These are phyloP conservation scores for Caerostris extrusa DNA, from an alignment of 1,140 invertebrate genomes.

Conservation along the genomic window DNA sequence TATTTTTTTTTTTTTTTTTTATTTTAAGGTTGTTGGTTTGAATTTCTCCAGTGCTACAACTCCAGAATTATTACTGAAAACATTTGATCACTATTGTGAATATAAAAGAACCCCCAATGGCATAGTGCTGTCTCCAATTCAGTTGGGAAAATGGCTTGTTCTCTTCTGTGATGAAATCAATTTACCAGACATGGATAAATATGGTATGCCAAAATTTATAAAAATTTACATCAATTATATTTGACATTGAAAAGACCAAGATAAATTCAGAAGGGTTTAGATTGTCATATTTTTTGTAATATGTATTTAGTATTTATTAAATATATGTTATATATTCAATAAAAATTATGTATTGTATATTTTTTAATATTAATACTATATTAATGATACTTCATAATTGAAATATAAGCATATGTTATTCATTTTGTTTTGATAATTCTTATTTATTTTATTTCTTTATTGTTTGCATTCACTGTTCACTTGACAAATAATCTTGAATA, in stretches of 20 bases:
- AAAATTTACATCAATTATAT: neutral
- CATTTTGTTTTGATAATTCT: no score
- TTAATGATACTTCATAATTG: no score
- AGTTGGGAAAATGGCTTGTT: conserved; percentile 99
- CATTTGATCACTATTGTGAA: conserved; percentile 99
- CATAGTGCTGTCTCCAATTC: conserved; percentile 95
- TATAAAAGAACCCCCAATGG: conserved; percentile 98
- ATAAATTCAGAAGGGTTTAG: neutral
- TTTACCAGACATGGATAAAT: conserved; percentile 99
- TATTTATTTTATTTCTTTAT: no score
- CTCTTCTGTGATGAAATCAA: conserved; percentile 99
- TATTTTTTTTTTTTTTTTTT: conserved; percentile 3
- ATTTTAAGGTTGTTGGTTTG: conserved; percentile 90
- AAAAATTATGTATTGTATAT: no score
- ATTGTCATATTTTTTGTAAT: neutral
- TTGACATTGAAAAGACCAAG: neutral
- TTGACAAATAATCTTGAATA: no score
- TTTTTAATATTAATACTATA: no score
- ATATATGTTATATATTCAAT: no score
- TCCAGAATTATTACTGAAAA: conserved; percentile 98
- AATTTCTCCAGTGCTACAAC: conserved; percentile 99
- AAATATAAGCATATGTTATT: no score
- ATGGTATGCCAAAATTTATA: conserved; percentile 84
- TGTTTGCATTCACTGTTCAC: no score
- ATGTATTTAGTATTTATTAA: neutral